Evolutionary conservation across 1,140 invertebrate species (phyloP), one percentile per base, ranked within the genome.

Genomic region (Pseudomyrmex dendroicus): DNA sequence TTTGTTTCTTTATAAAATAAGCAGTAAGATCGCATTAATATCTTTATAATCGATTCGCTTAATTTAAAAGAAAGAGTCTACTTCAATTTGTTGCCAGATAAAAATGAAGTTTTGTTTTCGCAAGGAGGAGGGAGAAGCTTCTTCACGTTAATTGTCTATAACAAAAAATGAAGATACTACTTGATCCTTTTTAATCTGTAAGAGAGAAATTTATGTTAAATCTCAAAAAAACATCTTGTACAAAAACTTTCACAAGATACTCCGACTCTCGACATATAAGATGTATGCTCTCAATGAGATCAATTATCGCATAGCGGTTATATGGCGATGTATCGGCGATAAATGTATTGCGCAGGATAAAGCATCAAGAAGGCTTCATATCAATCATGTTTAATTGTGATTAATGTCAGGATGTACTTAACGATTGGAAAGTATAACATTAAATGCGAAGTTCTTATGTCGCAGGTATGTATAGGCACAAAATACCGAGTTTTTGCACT

Each of bases 261-360:
- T 12, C 13, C 13, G 20, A 20, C n/a, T 76, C 62, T 54, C 48
- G 50, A 76, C 61, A 25, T 25, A 25, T 25, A 25, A 25, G 35
- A 76, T 48, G 2, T 35, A 25, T 12, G n/a, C 12, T 73, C 25
- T 72, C 35, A 73, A 82, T 50, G 13, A 82, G 50, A 73, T 73
- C 54, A 63, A 46, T 72, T 82, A 73, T 56, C 68, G 22, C 25
- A 63, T 63, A 52, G 25, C 25, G n/a, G 8, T 72, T 61, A 72
- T 78, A 48, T 46, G 20, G 46, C 22, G 12, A 56, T 5, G 50
- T 13, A 56, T 77, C n/a, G 48, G n/a, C 63, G 8, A n/a, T 17
- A 25, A 54, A 64, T 66, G 50, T 54, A 7, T 63, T 7, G 48
- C n/a, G 8, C 25, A 22, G 25, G 50, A 66, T 46, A 66, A 77